Percentiles rank a stretch among this genome's conserved stretches.
Conservation (phyloP, 2,113 vertebrate genomes). For the Felis chaus region DNA sequence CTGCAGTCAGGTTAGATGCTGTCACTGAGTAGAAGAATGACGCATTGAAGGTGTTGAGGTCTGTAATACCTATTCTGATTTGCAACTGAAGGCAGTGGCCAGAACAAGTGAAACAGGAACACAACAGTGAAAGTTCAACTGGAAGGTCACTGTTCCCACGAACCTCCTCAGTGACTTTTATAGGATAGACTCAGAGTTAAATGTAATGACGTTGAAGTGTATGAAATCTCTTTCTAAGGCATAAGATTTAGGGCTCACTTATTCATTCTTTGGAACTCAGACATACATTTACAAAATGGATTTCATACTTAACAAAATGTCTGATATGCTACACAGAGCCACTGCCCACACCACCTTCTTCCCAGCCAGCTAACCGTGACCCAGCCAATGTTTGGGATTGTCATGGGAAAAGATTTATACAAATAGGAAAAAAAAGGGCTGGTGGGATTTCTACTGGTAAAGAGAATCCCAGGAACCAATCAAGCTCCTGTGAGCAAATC, state of each 20-base stretch:
- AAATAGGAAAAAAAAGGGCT: not conserved
- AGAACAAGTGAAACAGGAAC: not conserved
- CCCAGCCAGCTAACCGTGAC: not conserved
- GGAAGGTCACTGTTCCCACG: not conserved
- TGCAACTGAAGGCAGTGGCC: not conserved
- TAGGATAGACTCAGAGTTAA: not conserved
- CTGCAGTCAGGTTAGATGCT: not conserved
- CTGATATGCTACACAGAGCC: not conserved
- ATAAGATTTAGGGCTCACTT: not conserved
- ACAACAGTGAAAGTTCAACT: not conserved
- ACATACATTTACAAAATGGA: not conserved
- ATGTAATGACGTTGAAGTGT: not conserved
- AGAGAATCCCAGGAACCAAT: slow-evolving; percentile 12
- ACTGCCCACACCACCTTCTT: not conserved
- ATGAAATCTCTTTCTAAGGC: not conserved
- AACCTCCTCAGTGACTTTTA: not conserved
- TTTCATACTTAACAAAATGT: not conserved
- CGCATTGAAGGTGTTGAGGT: not conserved
- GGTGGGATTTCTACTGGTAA: not conserved
- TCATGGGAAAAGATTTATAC: not conserved
- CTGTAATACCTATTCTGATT: not conserved
- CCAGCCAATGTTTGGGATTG: not conserved
- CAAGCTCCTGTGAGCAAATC: not conserved
- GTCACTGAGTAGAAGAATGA: not conserved
- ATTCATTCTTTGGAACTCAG: slow-evolving; percentile 35